phyloP scores from a whole-genome alignment of 2,888 invertebrate genomes.

The Ichneumon xanthorius region DNA sequence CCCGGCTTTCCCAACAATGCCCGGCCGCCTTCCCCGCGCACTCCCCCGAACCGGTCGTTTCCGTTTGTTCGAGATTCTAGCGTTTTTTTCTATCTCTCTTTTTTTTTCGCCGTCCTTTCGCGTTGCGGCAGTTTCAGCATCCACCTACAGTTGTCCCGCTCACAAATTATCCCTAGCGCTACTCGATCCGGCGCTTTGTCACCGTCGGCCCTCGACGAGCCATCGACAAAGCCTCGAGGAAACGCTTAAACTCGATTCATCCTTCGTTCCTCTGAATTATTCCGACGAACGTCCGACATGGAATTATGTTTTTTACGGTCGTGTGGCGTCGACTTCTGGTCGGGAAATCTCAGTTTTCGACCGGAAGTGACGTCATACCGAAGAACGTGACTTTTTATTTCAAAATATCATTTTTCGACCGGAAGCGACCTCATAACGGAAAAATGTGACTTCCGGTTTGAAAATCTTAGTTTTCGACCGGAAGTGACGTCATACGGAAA shows the following conservation, averaged over 20 bases:
- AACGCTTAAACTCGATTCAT: not conserved
- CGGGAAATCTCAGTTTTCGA: too few species aligned
- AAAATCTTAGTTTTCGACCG: too few species aligned
- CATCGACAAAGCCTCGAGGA: not conserved
- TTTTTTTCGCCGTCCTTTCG: not conserved
- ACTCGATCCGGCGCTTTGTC: not conserved
- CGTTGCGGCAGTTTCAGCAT: constrained; percentile 26
- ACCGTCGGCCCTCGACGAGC: not conserved
- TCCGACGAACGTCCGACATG: not conserved
- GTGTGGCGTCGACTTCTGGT: too few species aligned
- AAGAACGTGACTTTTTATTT: too few species aligned
- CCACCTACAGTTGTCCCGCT: constrained; percentile 12
- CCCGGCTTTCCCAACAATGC: constrained; percentile 58
- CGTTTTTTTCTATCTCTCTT: constrained; percentile 2
- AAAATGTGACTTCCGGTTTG: too few species aligned
- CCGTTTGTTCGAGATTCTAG: constrained; percentile 58
- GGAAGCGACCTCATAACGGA: too few species aligned
- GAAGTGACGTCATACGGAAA: too few species aligned
- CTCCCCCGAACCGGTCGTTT: constrained; percentile 49
- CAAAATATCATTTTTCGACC: too few species aligned
- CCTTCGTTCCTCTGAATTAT: not conserved
- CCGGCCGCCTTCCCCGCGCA: constrained; percentile 23
- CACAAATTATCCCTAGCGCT: constrained; percentile 4
- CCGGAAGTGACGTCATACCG: too few species aligned
- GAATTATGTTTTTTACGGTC: not conserved